Evolutionary conservation across 2,888 invertebrate species (phyloP).

Genomic region (Heteromyza rotundicornis): DNA sequence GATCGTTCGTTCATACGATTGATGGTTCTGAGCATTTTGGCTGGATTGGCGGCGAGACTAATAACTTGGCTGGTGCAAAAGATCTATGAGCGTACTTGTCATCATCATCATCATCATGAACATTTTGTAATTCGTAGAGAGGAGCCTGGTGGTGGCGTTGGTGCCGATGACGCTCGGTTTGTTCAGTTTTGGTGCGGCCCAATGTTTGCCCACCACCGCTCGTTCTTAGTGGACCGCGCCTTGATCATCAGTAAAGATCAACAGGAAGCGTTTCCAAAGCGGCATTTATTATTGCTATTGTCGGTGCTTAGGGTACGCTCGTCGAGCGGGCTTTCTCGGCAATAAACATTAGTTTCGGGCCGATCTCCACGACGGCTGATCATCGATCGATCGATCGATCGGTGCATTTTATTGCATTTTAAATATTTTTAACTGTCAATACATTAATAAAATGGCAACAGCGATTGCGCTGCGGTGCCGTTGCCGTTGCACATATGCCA

Average conservation of each 20-base stretch:
- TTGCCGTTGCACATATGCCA: too few relatives aligned
- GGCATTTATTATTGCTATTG: neutral
- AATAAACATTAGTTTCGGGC: neutral
- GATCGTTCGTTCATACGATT: too few relatives aligned
- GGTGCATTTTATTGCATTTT: neutral
- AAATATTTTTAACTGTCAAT: conserved; percentile 1
- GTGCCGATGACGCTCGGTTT: neutral
- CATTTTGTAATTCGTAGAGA: too few relatives aligned
- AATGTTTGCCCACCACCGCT: neutral
- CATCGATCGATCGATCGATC: neutral
- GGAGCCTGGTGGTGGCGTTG: too few relatives aligned
- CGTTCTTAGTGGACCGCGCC: neutral
- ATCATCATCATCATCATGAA: neutral
- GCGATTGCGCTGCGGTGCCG: too few relatives aligned
- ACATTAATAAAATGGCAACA: neutral
- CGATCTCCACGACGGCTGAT: neutral
- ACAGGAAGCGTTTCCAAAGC: neutral
- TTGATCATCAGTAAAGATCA: conserved; percentile 3
- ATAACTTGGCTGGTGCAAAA: neutral
- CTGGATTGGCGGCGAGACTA: neutral
- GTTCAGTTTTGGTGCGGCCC: neutral
- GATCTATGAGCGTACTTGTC: conserved; percentile 1
- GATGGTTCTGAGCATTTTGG: too few relatives aligned
- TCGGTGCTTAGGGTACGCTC: neutral
- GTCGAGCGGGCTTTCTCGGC: too few relatives aligned